These are phyloP conservation scores for Porites cylindrica DNA, from an alignment of 92 coral and sea anemone species.

Conservation along the genomic window DNA sequence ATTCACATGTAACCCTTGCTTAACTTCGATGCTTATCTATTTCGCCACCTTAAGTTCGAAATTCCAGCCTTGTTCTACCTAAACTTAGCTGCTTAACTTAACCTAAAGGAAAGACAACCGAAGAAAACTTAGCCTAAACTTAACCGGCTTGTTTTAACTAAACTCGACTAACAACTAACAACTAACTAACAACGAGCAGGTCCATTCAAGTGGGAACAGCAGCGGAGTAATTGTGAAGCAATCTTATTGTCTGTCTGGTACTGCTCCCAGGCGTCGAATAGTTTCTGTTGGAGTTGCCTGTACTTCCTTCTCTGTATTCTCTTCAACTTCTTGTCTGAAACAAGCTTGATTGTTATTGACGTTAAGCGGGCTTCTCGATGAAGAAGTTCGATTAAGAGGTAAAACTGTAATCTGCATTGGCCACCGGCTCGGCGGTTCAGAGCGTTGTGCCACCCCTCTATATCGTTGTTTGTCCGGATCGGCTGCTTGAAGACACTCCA, in stretches of 20 bases:
- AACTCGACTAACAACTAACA: too few species aligned
- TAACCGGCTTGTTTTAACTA: too few species aligned
- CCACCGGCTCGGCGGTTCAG: conserved; percentile 40
- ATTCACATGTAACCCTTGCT: too few species aligned
- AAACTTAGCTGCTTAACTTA: too few species aligned
- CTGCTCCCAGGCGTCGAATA: neutral
- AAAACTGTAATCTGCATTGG: conserved; percentile 7
- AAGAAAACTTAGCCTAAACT: too few species aligned
- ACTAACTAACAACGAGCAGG: too few species aligned
- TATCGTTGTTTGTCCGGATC: conserved; percentile 40
- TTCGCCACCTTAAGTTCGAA: too few species aligned
- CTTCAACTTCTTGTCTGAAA: conserved; percentile 13
- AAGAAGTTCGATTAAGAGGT: conserved; percentile 6
- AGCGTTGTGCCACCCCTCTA: conserved; percentile 44
- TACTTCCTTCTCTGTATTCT: conserved; percentile 28
- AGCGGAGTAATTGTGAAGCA: conserved; percentile 8
- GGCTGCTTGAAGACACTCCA: conserved; percentile 33
- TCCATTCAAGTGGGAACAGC: too few species aligned
- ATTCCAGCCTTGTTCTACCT: too few species aligned
- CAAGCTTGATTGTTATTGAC: conserved; percentile 10
- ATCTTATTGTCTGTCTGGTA: neutral
- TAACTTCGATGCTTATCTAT: too few species aligned
- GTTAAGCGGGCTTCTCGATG: conserved; percentile 8
- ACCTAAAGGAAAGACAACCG: too few species aligned
- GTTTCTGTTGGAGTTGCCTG: neutral